A percentile compares a stretch with the other conserved stretches of the same genome.
Conservation (phyloP, 2,113 vertebrate species). For the Myotis davidii region DNA sequence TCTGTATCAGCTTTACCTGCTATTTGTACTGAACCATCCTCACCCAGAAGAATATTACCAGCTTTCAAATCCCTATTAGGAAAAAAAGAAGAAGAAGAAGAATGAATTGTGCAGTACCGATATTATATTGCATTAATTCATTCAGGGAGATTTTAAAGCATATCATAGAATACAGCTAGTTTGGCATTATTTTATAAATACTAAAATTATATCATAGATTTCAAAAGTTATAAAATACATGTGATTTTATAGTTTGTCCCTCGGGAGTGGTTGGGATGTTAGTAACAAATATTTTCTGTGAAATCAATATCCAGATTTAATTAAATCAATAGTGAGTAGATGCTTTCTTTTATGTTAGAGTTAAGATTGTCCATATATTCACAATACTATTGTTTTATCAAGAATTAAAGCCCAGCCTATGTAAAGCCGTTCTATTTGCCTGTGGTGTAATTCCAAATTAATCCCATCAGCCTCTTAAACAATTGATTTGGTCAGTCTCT, state of each 20-base stretch:
- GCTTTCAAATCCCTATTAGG: constrained; percentile 96
- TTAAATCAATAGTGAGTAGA: constrained; percentile 29
- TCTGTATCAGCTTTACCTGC: constrained; percentile 89
- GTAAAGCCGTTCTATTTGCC: neutral
- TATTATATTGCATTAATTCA: neutral
- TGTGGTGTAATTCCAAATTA: neutral
- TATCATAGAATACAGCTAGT: neutral
- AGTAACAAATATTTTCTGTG: constrained; percentile 51
- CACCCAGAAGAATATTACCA: constrained; percentile 98
- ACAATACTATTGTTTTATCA: constrained; percentile 5
- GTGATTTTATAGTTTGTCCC: constrained; percentile 45
- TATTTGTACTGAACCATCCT: constrained; percentile 98
- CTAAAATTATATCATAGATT: constrained; percentile 9
- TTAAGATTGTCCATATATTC: neutral
- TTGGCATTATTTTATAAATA: constrained; percentile 40
- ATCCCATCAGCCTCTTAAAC: neutral
- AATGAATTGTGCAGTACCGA: constrained; percentile 24
- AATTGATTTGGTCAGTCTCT: neutral
- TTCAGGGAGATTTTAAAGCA: constrained; percentile 12
- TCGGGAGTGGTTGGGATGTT: neutral
- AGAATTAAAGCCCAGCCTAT: constrained; percentile 13
- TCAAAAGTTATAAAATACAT: neutral
- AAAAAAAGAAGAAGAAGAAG: constrained; percentile 66
- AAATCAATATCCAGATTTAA: constrained; percentile 33
- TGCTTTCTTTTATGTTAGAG: constrained; percentile 1